Evolutionary conservation across 2,113 vertebrate genomes (phyloP).

Genomic region (Ardeotis arabs): DNA sequence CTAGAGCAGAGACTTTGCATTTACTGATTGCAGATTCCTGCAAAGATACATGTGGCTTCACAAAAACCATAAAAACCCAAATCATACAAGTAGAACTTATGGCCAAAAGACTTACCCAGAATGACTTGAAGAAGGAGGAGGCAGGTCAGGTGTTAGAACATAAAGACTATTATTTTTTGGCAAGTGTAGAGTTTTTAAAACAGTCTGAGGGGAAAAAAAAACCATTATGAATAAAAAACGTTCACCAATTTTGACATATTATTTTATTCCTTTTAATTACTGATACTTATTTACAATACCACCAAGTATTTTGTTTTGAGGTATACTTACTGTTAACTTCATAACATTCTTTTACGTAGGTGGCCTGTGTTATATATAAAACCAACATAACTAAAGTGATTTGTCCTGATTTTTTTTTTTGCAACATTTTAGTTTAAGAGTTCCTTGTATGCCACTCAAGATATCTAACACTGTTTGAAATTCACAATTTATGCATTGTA

Average conservation of each 20-base stretch:
- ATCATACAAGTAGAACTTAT: background rate
- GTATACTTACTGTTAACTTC: background rate
- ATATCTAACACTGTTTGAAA: background rate
- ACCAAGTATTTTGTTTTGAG: background rate
- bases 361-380: background rate
- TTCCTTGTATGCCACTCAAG: background rate
- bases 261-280: background rate
- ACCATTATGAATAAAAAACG: background rate
- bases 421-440: background rate
- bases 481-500: background rate
- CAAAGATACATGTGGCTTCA: background rate
- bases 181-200: conserved; percentile 95
- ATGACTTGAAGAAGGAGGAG: conserved; percentile 89
- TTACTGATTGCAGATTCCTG: background rate
- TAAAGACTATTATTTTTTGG: conserved; percentile 99
- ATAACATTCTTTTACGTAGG: background rate
- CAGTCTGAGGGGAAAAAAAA: conserved; percentile 80
- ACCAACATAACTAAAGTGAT: background rate
- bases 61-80: background rate
- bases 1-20: background rate
- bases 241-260: background rate
- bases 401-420: background rate
- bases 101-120: conserved; percentile 84
- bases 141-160: conserved; percentile 95
- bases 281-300: background rate